Percentiles rank a stretch among this genome's conserved stretches.
Evolutionary conservation across 2,797 vertebrate genomes (phyloP).

Genomic region (Tamandua tetradactyla): DNA sequence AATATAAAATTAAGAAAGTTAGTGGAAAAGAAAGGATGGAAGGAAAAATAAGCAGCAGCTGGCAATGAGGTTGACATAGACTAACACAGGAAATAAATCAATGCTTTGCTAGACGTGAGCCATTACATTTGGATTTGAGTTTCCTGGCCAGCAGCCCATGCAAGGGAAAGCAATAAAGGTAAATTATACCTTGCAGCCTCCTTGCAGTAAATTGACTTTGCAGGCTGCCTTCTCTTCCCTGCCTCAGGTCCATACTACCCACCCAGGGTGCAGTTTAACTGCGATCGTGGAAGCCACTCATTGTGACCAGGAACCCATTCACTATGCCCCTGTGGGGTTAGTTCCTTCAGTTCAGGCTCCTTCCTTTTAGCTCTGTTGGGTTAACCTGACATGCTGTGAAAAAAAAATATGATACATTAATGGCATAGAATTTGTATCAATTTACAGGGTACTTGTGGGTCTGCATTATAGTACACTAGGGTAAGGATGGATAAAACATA

Average conservation of each 20-base stretch:
- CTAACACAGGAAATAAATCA: neutral
- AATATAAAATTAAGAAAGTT: neutral
- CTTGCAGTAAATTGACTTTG: neutral
- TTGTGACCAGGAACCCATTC: neutral
- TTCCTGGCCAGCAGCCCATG: neutral
- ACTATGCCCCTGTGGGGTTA: rapidly evolving
- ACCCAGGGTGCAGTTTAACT: neutral
- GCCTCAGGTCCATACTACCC: neutral
- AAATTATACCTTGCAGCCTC: rapidly evolving
- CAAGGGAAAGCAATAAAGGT: neutral
- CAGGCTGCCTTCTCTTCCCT: neutral
- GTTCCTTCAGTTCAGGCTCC: neutral
- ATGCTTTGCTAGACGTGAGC: neutral
- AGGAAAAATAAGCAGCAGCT: neutral
- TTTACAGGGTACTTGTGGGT: neutral
- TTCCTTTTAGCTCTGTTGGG: neutral
- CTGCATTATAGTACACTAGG: neutral
- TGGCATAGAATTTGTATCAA: neutral
- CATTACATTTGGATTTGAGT: neutral
- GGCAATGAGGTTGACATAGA: neutral
- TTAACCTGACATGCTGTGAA: neutral
- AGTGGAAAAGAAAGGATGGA: neutral
- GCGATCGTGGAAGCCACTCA: too few relatives aligned
- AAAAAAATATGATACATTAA: neutral
- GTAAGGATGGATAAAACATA: neutral